Conservation (phyloP, 2,113 vertebrate genomes). For the Cairina moschata region DNA sequence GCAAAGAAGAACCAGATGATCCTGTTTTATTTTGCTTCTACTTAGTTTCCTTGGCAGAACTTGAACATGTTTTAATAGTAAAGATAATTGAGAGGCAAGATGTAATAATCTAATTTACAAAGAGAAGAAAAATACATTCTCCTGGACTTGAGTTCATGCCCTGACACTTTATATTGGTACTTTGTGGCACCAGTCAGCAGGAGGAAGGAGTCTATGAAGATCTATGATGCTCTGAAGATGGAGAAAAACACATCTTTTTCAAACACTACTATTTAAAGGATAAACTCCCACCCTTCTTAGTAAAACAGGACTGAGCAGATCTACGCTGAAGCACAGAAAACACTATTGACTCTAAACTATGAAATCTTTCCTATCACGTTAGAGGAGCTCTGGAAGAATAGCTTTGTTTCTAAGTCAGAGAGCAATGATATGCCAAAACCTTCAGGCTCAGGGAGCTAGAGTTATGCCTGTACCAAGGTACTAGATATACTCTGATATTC, state of each 20-base stretch:
- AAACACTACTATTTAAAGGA: background rate
- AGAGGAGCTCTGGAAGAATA: background rate
- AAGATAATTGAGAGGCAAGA: background rate
- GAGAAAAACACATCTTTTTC: background rate
- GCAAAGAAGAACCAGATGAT: slow-evolving; percentile 46
- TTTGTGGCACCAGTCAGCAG: fast-evolving
- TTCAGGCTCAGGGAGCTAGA: background rate
- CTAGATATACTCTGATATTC: background rate
- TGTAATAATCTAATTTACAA: background rate
- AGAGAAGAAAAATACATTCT: background rate
- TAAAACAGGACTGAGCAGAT: background rate
- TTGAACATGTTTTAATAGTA: background rate
- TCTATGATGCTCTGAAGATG: background rate
- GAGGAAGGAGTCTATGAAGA: background rate
- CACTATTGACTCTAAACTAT: background rate
- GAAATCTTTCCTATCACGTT: background rate
- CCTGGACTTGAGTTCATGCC: background rate
- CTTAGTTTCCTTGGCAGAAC: background rate
- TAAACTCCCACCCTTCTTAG: background rate
- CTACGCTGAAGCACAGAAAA: background rate
- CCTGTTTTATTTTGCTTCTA: slow-evolving; percentile 47
- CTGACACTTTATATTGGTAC: background rate
- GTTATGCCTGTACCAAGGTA: background rate
- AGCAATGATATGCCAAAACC: background rate
- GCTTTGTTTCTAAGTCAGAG: background rate